Percentiles rank a stretch among this genome's conserved stretches.
Conservation (phyloP, 2,797 vertebrate species). For the Neopelma chrysocephalum region DNA sequence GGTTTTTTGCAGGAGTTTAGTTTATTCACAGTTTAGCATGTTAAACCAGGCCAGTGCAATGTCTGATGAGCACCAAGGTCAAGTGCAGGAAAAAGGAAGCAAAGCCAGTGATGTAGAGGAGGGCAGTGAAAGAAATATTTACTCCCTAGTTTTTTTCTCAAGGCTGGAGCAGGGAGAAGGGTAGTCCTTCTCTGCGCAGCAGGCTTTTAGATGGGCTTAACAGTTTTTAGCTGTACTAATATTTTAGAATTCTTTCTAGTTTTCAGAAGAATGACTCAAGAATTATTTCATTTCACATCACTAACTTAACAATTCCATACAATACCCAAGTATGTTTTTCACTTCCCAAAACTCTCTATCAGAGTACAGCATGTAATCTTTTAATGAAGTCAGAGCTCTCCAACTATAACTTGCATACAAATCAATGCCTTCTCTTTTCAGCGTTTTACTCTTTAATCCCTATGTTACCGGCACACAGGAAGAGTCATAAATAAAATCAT, state of each 20-base stretch:
- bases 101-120: not conserved
- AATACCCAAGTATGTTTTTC: not conserved
- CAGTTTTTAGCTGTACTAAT: not conserved
- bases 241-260: not conserved
- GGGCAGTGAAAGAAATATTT: not conserved
- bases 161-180: not conserved
- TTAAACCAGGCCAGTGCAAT: not conserved
- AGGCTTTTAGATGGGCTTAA: not conserved
- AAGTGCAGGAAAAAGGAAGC: not conserved
- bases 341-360: not conserved
- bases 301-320: not conserved
- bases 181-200: not conserved
- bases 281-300: not conserved
- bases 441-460: not conserved
- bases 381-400: not conserved
- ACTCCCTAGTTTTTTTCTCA: not conserved
- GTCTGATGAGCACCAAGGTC: not conserved
- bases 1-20: not conserved
- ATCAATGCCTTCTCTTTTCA: not conserved
- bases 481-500: not conserved
- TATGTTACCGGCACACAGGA: not conserved
- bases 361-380: not conserved
- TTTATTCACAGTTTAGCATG: not conserved
- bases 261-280: not conserved
- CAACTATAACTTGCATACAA: not conserved